Evolutionary conservation across 1,140 invertebrate species (phyloP), one percentile per base, ranked within the genome.

Genomic region (Heliothis virescens): DNA sequence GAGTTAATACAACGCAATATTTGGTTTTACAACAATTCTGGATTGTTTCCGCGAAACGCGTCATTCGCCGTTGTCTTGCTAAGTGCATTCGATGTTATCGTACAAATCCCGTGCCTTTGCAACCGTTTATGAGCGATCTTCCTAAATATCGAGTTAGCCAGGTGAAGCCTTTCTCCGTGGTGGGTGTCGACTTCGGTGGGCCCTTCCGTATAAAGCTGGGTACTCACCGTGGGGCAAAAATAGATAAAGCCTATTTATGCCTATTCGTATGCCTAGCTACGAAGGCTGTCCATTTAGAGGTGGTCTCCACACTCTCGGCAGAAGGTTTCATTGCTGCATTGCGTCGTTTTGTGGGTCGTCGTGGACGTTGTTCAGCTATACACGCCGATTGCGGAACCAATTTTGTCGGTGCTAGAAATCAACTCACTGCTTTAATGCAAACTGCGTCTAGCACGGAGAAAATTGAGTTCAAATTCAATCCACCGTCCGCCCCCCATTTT

Each of bases 221-320:
- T 21, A 81, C 79, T 26, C 71, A 83, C 15, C 79, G 87, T 18
- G 84, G 85, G 21, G 74, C 75, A 16, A 82, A 83, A 9, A 72
- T 62, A 15, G 18, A 84, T 4, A 95, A 95, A 76, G 86, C 82
- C 2, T 95, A 95, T 78, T 63, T 95, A 10, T 87, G 83, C 16
- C 1, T 95, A 4, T 95, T 95, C 74, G 87, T 95, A 7, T 95
- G 94, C 72, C 89, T 95, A 16, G 57, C 82, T 2, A 92, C 91
- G 0, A 89, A 87, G 57, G 95, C 92, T 3, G 75, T 95, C 21
- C 94, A 95, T 78, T 78, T 95, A 12, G 94, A 95, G 80, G 21
- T 94, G 0, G 92, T 95, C 0, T 84, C 85, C 0, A 83, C 91
- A 79, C 62, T 95, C 5, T 83, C 89, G 2, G 89, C 94, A 0